Evolutionary conservation across 2,797 vertebrate species (phyloP).

Genomic region (Megalops cyprinoides): DNA sequence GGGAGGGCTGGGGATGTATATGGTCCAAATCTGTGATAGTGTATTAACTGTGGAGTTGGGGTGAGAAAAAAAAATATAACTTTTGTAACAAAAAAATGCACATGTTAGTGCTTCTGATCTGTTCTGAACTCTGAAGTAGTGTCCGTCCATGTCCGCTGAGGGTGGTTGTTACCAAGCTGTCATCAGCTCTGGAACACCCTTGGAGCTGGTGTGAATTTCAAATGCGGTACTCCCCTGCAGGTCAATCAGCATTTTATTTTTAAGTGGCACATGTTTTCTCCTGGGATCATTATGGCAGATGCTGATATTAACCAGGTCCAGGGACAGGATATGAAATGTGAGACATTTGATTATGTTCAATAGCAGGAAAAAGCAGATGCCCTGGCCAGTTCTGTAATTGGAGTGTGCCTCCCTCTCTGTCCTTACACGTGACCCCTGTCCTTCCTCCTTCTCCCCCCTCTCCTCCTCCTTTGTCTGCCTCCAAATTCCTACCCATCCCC

Average conservation of each 20-base stretch:
- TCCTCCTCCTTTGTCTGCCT: background rate
- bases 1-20: background rate
- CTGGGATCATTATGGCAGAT: slow-evolving; percentile 33
- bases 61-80: background rate
- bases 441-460: background rate
- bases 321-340: slow-evolving; percentile 51
- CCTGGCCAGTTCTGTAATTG: slow-evolving; percentile 43
- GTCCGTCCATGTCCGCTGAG: background rate
- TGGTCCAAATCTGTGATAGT: background rate
- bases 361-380: slow-evolving; percentile 55
- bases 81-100: background rate
- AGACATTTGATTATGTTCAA: slow-evolving; percentile 54
- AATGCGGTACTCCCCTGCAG: background rate
- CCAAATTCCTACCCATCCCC: background rate
- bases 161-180: background rate
- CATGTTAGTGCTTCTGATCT: background rate
- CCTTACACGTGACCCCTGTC: no score
- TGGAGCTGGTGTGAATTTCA: background rate
- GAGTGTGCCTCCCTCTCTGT: slow-evolving; percentile 35
- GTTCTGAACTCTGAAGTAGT: background rate
- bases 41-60: background rate
- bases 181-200: no score
- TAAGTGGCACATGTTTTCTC: slow-evolving; percentile 16
- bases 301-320: slow-evolving; percentile 40
- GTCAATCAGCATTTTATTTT: slow-evolving; percentile 4